These are phyloP conservation scores for Megalonaias nervosa DNA, from an alignment of 1,140 invertebrate species.

Conservation along the genomic window DNA sequence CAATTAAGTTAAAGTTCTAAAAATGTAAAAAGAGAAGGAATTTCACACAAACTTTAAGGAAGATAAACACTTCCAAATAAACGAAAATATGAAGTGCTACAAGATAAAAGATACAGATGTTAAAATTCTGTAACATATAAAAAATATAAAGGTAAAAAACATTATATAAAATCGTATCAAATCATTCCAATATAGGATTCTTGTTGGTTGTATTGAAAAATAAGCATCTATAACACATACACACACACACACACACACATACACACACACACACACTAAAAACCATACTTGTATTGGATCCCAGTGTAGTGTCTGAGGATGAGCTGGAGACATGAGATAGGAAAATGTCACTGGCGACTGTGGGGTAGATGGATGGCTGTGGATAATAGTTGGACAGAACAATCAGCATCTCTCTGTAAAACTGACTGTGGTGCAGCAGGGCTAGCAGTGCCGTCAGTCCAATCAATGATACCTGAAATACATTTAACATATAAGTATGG, in stretches of 20 bases:
- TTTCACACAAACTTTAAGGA: too few relatives aligned
- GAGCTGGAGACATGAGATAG: conserved; percentile 39
- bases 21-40: too few relatives aligned
- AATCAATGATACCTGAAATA: conserved; percentile 55
- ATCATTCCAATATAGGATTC: too few relatives aligned
- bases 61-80: too few relatives aligned
- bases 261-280: conserved; percentile 10
- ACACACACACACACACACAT: background rate
- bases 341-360: conserved; percentile 44
- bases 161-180: too few relatives aligned
- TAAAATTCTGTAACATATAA: too few relatives aligned
- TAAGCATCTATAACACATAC: too few relatives aligned
- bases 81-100: too few relatives aligned
- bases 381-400: conserved; percentile 61
- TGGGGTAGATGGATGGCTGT: conserved; percentile 57
- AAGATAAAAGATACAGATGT: too few relatives aligned
- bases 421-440: conserved; percentile 65
- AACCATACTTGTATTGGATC: conserved; percentile 28
- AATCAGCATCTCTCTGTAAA: conserved; percentile 61
- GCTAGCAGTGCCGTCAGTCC: conserved; percentile 61
- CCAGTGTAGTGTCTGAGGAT: conserved; percentile 50
- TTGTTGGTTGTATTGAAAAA: too few relatives aligned
- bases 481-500: background rate
- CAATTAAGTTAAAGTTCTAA: too few relatives aligned
- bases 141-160: too few relatives aligned